These are phyloP conservation scores for Leucoraja ocellata DNA, from an alignment of 2,797 vertebrate species.

Conservation along the genomic window DNA sequence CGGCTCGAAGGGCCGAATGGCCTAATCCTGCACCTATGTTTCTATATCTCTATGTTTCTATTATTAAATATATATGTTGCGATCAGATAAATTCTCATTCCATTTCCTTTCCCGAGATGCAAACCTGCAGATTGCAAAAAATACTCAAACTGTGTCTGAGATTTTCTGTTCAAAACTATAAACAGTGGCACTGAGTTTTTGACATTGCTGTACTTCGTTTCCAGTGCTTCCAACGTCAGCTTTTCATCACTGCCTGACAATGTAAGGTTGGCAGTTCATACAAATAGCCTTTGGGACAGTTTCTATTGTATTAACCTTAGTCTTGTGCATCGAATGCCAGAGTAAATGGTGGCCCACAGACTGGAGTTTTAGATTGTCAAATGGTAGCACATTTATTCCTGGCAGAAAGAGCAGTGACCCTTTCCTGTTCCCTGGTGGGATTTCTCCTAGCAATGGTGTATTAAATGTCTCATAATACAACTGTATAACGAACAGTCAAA, in stretches of 20 bases:
- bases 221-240: background rate
- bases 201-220: background rate
- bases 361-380: background rate
- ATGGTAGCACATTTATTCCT: constrained; percentile 5
- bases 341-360: background rate
- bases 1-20: too few relatives aligned
- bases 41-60: too few relatives aligned
- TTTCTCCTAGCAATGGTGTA: background rate
- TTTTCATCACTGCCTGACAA: constrained; percentile 9
- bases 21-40: too few relatives aligned
- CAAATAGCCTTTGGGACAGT: constrained; percentile 9
- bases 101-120: background rate
- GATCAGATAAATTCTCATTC: background rate
- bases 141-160: too few relatives aligned
- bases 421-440: background rate
- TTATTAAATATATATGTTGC: background rate
- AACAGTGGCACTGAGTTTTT: background rate
- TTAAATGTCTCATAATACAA: background rate
- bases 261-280: background rate
- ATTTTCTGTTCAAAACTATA: background rate
- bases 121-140: background rate
- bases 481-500: background rate
- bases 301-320: constrained; percentile 21
- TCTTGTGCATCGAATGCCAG: background rate
- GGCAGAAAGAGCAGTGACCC: background rate